Evolutionary conservation across 2,888 invertebrate genomes (phyloP), one percentile per base, ranked within the genome.

Genomic region (Drosophila mimetica): DNA sequence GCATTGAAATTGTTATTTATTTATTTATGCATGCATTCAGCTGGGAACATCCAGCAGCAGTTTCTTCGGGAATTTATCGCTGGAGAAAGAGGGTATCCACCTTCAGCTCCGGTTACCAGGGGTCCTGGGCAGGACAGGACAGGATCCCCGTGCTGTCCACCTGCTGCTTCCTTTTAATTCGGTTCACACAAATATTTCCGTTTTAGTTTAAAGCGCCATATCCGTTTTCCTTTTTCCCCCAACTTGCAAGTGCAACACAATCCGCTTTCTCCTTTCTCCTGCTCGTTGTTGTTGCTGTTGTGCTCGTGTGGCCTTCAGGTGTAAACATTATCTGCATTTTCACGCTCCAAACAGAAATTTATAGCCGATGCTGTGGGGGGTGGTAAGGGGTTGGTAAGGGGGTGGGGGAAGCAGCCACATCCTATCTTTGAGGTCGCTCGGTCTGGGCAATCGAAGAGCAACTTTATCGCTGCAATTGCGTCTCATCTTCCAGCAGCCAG

Each of bases 291-390:
- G 37, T n/a, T 18, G 28, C 16, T 54, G 39, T 34, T 32, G 36
- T 42, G 42, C 34, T 44, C 22, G 48, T 42, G 48, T 61, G 82
- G 75, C 76, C 75, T 82, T 85, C 74, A 76, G 77, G 76, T 82
- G 81, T 72, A 75, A 82, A 81, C 75, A 84, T 77, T 79, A 77
- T 81, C 82, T 70, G 60, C 66, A 79, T 74, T 73, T 79, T 75
- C 77, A 73, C 61, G 76, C 75, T 71, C 39, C 53, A 53, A 59
- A 53, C 55, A 58, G 57, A 63, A 84, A 79, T 84, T 75, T 77
- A 81, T 84, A 70, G 74, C 70, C 69, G 36, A 67, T 63, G 36
- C 64, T 39, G 37, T 14, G 6, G 2, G 18, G 4, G 6, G 39
- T 36, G 14, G 1, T 1, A 11, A 18, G 9, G n/a, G 42, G 2